Conservation (phyloP, 1,140 invertebrate species). For the Drosophila lini region DNA sequence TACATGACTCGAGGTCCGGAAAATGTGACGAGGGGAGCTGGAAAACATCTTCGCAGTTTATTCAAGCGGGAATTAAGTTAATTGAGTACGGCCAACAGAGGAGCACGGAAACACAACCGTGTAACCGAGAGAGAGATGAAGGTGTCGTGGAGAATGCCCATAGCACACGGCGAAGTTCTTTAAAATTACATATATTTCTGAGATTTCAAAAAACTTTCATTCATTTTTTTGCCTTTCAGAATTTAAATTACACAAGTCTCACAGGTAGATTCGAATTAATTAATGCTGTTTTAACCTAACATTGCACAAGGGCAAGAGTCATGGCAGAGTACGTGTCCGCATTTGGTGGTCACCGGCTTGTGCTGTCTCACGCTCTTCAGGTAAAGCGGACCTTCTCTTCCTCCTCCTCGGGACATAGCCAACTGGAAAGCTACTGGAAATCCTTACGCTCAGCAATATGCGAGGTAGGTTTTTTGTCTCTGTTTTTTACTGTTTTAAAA, state of each 20-base stretch:
- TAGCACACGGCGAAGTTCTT: background rate
- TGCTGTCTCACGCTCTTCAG: background rate
- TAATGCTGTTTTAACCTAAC: background rate
- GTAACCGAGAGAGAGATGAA: background rate
- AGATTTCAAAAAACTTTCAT: background rate
- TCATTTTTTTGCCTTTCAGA: background rate
- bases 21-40: slow-evolving; percentile 14
- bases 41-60: slow-evolving; percentile 11
- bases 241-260: background rate
- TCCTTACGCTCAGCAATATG: background rate
- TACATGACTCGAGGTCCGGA: slow-evolving; percentile 44
- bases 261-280: background rate
- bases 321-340: background rate
- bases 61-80: slow-evolving; percentile 78
- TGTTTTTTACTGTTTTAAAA: background rate
- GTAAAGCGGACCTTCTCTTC: background rate
- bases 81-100: slow-evolving; percentile 64
- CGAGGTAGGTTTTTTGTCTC: background rate
- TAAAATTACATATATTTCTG: background rate
- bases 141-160: background rate
- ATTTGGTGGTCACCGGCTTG: background rate
- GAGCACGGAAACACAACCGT: background rate
- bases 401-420: background rate
- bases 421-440: background rate
- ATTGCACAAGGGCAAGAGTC: background rate